Percentiles rank a stretch among this genome's conserved stretches.
Conservation (phyloP, 2,797 vertebrate genomes). For the Sebastes cheni region DNA sequence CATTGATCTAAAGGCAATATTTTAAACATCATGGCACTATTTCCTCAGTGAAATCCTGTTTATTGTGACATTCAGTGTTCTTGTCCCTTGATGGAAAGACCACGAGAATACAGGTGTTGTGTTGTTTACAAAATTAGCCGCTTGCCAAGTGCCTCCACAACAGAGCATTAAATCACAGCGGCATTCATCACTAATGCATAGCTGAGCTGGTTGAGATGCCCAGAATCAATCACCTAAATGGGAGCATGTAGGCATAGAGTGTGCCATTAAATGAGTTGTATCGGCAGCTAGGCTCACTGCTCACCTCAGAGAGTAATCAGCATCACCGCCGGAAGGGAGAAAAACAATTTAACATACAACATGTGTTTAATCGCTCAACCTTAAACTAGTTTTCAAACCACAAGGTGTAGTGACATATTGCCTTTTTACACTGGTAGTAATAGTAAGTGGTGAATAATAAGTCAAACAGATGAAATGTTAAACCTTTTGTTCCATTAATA, state of each 20-base stretch:
- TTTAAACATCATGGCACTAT: background rate
- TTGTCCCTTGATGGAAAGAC: constrained; percentile 1
- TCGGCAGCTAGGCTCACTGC: constrained; percentile 25
- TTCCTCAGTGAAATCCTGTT: constrained; percentile 1
- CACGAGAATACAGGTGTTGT: constrained; percentile 42
- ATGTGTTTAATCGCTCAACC: constrained; percentile 16
- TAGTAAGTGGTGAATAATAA: background rate
- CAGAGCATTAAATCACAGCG: constrained; percentile 55
- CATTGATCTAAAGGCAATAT: background rate
- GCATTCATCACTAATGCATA: constrained; percentile 65
- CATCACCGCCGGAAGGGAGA: constrained; percentile 18
- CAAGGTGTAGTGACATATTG: background rate
- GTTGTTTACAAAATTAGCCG: constrained; percentile 52
- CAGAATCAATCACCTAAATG: constrained; percentile 74
- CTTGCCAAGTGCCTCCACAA: constrained; percentile 52
- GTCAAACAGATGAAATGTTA: background rate
- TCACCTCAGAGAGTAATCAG: constrained; percentile 45
- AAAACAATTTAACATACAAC: constrained; percentile 11
- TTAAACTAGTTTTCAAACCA: constrained; percentile 6
- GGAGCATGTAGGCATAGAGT: constrained; percentile 43
- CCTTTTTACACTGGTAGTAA: background rate
- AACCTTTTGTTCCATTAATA: background rate
- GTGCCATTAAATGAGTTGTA: constrained; percentile 57
- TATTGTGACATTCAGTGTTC: constrained; percentile 3
- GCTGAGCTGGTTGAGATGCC: constrained; percentile 57